phyloP scores from a whole-genome alignment of 2,113 vertebrate species.

The Stegostoma tigrinum region DNA sequence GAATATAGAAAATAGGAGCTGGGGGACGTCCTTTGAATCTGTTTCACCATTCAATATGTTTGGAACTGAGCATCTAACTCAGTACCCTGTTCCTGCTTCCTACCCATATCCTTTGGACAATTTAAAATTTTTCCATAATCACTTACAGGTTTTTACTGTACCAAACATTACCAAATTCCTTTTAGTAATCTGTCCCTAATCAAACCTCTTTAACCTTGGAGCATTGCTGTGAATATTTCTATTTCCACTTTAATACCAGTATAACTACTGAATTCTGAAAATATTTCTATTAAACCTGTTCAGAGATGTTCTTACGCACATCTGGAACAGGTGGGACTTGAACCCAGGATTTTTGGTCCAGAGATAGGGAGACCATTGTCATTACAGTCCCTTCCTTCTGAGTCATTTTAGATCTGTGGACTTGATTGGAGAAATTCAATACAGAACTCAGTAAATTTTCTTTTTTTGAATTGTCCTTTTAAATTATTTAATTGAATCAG shows the following conservation, averaged over 20 bases:
- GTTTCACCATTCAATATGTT: no score
- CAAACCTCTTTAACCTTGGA: not conserved
- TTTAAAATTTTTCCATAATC: not conserved
- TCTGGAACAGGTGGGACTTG: no score
- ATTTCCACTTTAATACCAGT: not conserved
- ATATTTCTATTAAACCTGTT: no score
- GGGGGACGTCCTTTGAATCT: no score
- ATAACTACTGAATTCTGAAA: not conserved
- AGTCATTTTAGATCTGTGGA: not conserved
- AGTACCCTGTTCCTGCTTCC: no score
- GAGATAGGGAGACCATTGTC: no score
- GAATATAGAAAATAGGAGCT: no score
- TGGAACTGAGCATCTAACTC: no score
- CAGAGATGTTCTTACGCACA: no score
- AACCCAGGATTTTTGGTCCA: no score
- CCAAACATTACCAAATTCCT: not conserved
- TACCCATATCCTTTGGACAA: not conserved
- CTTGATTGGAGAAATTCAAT: not conserved
- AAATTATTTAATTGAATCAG: not conserved
- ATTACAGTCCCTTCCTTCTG: not conserved
- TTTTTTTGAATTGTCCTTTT: not conserved
- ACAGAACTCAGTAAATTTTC: not conserved
- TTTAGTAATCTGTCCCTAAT: not conserved
- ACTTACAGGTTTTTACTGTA: not conserved
- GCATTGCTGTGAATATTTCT: not conserved